phyloP scores from a whole-genome alignment of 2,888 invertebrate species.

The Agonopterix arenella region DNA sequence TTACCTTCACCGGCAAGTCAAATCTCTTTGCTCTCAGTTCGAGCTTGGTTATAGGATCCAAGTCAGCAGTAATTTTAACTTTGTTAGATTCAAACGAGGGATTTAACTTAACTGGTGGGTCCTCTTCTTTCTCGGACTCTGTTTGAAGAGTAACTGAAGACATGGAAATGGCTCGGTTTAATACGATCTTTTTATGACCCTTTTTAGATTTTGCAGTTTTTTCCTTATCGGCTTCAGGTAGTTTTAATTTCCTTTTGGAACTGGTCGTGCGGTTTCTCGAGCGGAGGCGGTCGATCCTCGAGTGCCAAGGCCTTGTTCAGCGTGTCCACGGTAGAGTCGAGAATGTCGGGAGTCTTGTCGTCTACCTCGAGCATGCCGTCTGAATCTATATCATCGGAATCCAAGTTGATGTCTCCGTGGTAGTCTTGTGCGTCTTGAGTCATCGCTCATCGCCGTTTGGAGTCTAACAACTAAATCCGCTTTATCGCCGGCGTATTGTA shows the following conservation, averaged over 20 bases:
- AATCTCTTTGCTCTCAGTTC: conserved; percentile 90
- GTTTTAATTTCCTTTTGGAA: conserved; percentile 47
- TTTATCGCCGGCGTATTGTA: conserved; percentile 90
- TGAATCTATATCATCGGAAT: conserved; percentile 58
- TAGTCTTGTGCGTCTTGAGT: conserved; percentile 16
- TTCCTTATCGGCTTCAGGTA: conserved; percentile 27
- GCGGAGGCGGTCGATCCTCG: conserved; percentile 10
- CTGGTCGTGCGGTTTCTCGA: not conserved
- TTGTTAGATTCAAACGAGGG: conserved; percentile 35
- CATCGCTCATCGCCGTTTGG: conserved; percentile 23
- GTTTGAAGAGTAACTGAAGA: conserved; percentile 15
- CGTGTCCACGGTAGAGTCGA: conserved; percentile 53
- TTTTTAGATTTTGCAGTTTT: conserved; percentile 50
- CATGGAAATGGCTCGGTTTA: conserved; percentile 72
- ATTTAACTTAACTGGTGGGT: conserved; percentile 20
- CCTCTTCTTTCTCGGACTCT: conserved; percentile 26
- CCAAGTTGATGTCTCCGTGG: not conserved
- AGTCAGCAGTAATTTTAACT: conserved; percentile 44
- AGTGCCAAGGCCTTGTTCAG: conserved; percentile 59
- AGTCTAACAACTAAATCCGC: conserved; percentile 45
- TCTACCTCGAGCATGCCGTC: conserved; percentile 75
- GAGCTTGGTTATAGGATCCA: conserved; percentile 72
- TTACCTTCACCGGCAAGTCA: conserved; percentile 78
- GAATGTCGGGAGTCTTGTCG: conserved; percentile 65
- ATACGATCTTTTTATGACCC: conserved; percentile 78